Base-by-base conservation (phyloP, 2,888 invertebrate species). In the Rhopalosiphum nymphaeae region DNA sequence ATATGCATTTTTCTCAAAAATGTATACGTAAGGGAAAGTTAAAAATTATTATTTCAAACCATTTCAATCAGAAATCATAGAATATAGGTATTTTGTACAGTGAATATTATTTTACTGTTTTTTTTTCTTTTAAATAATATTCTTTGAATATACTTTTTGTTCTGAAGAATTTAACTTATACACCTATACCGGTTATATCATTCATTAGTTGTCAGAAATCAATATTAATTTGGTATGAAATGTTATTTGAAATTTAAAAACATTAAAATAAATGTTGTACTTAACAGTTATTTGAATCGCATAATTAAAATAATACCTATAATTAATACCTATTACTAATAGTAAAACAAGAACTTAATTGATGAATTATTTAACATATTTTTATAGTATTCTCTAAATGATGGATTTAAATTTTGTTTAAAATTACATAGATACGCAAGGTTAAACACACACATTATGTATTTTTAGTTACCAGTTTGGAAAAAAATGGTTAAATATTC, bases 331-430 rank as follows among this genome's bases (percentile, higher is more conserved):
- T 21, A 36, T 78, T 78, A 36, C 78, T 78, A 78, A 78, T 78
- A 78, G 36, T 78, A 21, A 36, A 78, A 42, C 36, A 78, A 78
- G 36, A 78, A 78, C 36, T 42, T 36, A 78, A 42, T 78, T n/a
- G 25, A 49, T 49, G 46, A 91, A 91, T 86, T 42, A 56, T 84
- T 86, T 86, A 85, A 61, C 57, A 91, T 57, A 57, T 56, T 44
- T 86, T 46, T 86, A 78, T 78, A 91, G 61, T 92, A 49, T 84
- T 91, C 56, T 84, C 7, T 26, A 49, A 61, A 87, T 86, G n/a
- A 61, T 86, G n/a, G n/a, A 86, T 46, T 61, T 87, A 16, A 57
- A 86, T 36, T 87, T 61, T 26, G 61, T 86, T 92, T 29, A 11
- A 61, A 92, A n/a, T n/a, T 26, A n/a, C 57, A 84, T 84, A 57